Percentiles rank a stretch among this genome's conserved stretches.
These are phyloP conservation scores for Danionella dracula DNA, from an alignment of 2,797 vertebrate genomes.

Conservation along the genomic window DNA sequence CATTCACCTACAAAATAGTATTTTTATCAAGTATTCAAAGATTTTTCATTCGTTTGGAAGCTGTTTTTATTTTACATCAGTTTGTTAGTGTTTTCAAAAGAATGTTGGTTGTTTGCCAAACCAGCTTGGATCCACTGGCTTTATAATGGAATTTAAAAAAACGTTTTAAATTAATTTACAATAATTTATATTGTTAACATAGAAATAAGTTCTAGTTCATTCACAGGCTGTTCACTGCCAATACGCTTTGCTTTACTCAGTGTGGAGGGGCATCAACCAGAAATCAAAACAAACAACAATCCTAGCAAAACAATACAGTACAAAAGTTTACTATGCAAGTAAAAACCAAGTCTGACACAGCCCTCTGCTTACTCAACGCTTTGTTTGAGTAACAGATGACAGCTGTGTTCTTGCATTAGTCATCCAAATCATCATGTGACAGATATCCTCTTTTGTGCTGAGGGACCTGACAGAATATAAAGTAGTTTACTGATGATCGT, in stretches of 20 bases:
- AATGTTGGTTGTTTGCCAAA: not conserved
- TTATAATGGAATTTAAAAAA: not conserved
- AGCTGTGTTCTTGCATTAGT: slow-evolving; percentile 28
- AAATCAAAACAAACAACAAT: too few species aligned
- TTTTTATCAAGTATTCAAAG: too few species aligned
- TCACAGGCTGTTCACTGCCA: too few species aligned
- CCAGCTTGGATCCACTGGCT: not conserved
- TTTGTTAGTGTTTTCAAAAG: not conserved
- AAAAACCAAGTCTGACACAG: not conserved
- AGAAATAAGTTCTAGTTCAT: too few species aligned
- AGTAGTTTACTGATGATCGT: not conserved
- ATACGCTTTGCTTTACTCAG: too few species aligned
- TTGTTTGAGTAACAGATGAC: not conserved
- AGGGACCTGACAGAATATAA: slow-evolving; percentile 22
- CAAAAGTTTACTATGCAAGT: not conserved
- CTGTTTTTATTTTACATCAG: too few species aligned
- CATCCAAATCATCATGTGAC: slow-evolving; percentile 20
- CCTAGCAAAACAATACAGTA: too few species aligned
- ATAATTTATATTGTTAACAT: too few species aligned
- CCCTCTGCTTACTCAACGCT: not conserved
- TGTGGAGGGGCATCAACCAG: too few species aligned
- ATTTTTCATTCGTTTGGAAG: too few species aligned
- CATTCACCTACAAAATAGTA: too few species aligned
- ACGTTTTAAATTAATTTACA: too few species aligned
- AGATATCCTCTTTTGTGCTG: slow-evolving; percentile 14